Evolutionary conservation across 2,888 invertebrate genomes (phyloP), one percentile per base, ranked within the genome.

Genomic region (Phyllotreta cruciferae): DNA sequence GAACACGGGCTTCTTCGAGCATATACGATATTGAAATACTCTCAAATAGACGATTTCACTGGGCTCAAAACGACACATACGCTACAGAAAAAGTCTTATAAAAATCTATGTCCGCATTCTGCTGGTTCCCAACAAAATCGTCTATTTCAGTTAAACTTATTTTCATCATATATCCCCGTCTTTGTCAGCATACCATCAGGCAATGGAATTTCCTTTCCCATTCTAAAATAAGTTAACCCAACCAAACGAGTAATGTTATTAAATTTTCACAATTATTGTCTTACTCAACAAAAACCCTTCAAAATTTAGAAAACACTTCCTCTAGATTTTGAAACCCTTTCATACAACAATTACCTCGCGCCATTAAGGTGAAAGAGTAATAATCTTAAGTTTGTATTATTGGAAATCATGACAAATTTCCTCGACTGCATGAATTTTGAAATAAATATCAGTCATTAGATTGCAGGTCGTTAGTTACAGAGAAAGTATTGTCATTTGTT

Each of bases 401-500:
- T 38, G 8, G 6, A 38, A 38, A 38, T 38, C 6, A 7, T 7
- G 6, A 8, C 34, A 49, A 49, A 49, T 34, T 49, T 49, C n/a
- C 24, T 13, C 8, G 13, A 47, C 10, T 47, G 6, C 7, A 47
- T n/a, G 47, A 47, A 47, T 24, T 1, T 24, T 24, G 47, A 39
- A 58, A 58, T 58, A 52, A 58, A 52, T 58, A 58, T 58, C 58
- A 58, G 58, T 58, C 58, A 42, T 57, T 50, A 49, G 49, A 50
- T 39, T 39, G 50, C 57, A 50, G 57, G 57, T 57, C 41, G 50
- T 39, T 39, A 57, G 24, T 3, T 47, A 47, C n/a, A 58, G 58
- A 58, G 58, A 58, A 58, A 58, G 58, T 58, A 58, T 58, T 58
- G 58, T 58, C 58, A 58, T 58, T 49, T 50, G 50, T 58, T 36